Evolutionary conservation across 2,113 vertebrate species (phyloP).

Genomic region (Lophura nycthemera): DNA sequence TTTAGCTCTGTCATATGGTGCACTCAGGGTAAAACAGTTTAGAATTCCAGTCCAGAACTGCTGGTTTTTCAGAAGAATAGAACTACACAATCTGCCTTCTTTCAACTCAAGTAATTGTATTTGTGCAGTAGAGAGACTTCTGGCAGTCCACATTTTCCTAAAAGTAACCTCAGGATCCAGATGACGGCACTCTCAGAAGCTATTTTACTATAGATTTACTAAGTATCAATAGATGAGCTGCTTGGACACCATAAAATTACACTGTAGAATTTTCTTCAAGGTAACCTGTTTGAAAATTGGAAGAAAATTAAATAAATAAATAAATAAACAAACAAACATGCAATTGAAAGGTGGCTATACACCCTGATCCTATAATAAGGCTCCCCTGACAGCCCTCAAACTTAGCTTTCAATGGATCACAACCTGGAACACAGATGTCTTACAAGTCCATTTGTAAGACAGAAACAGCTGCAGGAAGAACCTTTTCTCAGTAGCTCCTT

Average conservation of each 20-base stretch:
- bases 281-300: neutral
- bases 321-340: no score
- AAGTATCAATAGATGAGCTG: neutral
- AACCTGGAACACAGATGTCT: neutral
- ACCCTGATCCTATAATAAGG: neutral
- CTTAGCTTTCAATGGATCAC: neutral
- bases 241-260: neutral
- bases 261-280: neutral
- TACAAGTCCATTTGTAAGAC: neutral
- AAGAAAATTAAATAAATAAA: neutral
- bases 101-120: constrained; percentile 3
- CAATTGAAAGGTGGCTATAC: neutral
- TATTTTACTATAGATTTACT: neutral
- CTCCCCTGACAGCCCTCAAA: neutral
- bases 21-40: neutral
- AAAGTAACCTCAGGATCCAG: neutral
- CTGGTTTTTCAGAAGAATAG: neutral
- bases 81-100: neutral
- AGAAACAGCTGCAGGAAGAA: neutral
- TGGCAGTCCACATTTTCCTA: constrained; percentile 58
- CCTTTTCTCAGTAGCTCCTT: neutral
- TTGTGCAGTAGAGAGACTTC: neutral
- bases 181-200: neutral
- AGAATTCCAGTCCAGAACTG: constrained; percentile 11
- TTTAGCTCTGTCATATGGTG: neutral